Conservation (phyloP, 2,888 invertebrate genomes). For the Pemphredon lugubris region DNA sequence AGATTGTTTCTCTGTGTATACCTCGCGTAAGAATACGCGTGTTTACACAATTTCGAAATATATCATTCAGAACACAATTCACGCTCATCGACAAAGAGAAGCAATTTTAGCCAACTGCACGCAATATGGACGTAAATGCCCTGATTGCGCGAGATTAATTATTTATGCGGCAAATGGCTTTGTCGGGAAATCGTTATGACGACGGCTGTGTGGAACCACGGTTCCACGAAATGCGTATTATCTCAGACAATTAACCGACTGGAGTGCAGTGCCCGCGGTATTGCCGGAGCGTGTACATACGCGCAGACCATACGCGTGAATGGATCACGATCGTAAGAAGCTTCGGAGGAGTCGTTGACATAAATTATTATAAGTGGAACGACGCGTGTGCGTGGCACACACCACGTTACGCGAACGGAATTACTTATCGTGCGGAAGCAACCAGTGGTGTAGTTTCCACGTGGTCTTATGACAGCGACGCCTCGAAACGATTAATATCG, state of each 20-base stretch:
- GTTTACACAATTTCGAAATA: conserved; percentile 35
- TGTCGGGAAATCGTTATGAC: conserved; percentile 35
- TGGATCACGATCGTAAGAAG: conserved; percentile 40
- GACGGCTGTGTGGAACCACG: conserved; percentile 23
- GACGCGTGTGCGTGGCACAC: conserved; percentile 36
- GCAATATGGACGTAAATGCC: conserved; percentile 42
- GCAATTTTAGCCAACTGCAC: conserved; percentile 42
- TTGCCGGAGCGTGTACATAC: no score
- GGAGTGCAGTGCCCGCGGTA: not conserved
- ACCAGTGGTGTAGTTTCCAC: conserved; percentile 62
- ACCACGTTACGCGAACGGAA: conserved; percentile 51
- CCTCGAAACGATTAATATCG: conserved; percentile 42
- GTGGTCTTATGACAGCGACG: conserved; percentile 46
- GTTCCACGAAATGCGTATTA: conserved; percentile 36
- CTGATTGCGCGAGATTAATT: conserved; percentile 57
- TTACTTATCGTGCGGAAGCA: conserved; percentile 63
- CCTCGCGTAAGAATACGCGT: conserved; percentile 27
- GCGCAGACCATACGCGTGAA: conserved; percentile 16
- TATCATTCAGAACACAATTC: conserved; percentile 30
- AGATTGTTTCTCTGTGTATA: conserved; percentile 11
- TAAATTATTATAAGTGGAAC: conserved; percentile 40
- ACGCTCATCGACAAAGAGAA: conserved; percentile 49
- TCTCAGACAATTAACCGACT: conserved; percentile 27
- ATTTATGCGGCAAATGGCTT: conserved; percentile 46
- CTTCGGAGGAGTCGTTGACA: conserved; percentile 47